Evolutionary conservation across 2,888 invertebrate genomes (phyloP).

Genomic region (Drosophila subquinaria): DNA sequence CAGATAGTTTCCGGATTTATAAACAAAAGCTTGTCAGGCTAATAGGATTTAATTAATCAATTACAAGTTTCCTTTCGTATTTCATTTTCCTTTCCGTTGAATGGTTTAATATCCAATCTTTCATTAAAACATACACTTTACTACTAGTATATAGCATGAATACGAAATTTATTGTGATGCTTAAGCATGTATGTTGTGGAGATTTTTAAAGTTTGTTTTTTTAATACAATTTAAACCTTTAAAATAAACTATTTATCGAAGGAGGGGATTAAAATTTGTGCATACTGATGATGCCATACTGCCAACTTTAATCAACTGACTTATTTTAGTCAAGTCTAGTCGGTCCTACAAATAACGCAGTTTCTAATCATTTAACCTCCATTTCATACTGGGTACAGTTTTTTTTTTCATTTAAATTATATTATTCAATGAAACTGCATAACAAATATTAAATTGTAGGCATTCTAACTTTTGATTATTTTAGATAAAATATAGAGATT

Average conservation of each 20-base stretch:
- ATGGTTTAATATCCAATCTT: constrained; percentile 36
- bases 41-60: constrained; percentile 44
- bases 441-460: too few relatives aligned
- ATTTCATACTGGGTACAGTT: too few relatives aligned
- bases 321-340: too few relatives aligned
- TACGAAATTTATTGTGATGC: not conserved
- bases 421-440: too few relatives aligned
- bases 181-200: constrained; percentile 36
- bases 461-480: too few relatives aligned
- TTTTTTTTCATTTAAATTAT: too few relatives aligned
- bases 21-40: constrained; percentile 36
- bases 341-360: too few relatives aligned
- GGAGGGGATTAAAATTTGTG: not conserved
- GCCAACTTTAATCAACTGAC: not conserved
- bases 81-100: constrained; percentile 49
- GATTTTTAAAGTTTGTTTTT: not conserved
- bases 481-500: not conserved
- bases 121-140: constrained; percentile 7
- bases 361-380: too few relatives aligned
- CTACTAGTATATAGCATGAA: not conserved
- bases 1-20: constrained; percentile 34
- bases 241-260: not conserved
- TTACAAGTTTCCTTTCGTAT: constrained; percentile 27
- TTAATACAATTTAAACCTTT: not conserved
- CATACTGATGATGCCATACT: not conserved